Conservation (phyloP, 2,888 invertebrate species). For the Mesorhabditis spiculigera region DNA sequence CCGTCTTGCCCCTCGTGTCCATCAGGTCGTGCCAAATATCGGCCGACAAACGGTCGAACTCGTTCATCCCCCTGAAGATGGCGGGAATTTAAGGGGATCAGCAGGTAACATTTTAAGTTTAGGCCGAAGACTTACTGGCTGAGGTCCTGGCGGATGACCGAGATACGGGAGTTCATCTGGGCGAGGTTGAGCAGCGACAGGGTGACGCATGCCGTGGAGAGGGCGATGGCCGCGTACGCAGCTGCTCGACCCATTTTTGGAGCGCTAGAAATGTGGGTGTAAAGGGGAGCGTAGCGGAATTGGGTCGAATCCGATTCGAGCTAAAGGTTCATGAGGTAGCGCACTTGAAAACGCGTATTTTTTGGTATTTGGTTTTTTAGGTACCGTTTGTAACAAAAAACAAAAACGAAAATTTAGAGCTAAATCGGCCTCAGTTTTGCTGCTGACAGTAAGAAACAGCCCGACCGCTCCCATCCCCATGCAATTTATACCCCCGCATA, state of each 20-base stretch:
- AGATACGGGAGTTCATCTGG: neutral
- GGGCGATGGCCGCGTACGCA: neutral
- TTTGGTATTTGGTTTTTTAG: no score
- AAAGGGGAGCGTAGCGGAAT: no score
- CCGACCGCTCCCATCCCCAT: no score
- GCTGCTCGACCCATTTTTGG: neutral
- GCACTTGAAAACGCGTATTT: no score
- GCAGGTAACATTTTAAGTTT: neutral
- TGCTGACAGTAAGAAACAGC: no score
- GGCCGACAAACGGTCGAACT: neutral
- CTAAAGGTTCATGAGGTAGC: no score
- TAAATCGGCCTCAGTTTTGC: no score
- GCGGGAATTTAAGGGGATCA: neutral
- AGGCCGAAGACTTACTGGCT: neutral
- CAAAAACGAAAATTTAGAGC: no score
- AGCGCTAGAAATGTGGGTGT: neutral
- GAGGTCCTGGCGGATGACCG: neutral
- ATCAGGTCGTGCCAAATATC: neutral
- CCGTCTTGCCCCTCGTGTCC: neutral
- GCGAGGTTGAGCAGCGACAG: neutral
- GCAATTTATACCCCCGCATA: no score
- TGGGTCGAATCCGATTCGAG: no score
- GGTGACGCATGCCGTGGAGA: neutral
- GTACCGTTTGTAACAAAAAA: no score
- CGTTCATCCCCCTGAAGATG: neutral